Evolutionary conservation across 2,113 vertebrate genomes (phyloP), one percentile per base, ranked within the genome.

Genomic region (Coryphaenoides rupestris): DNA sequence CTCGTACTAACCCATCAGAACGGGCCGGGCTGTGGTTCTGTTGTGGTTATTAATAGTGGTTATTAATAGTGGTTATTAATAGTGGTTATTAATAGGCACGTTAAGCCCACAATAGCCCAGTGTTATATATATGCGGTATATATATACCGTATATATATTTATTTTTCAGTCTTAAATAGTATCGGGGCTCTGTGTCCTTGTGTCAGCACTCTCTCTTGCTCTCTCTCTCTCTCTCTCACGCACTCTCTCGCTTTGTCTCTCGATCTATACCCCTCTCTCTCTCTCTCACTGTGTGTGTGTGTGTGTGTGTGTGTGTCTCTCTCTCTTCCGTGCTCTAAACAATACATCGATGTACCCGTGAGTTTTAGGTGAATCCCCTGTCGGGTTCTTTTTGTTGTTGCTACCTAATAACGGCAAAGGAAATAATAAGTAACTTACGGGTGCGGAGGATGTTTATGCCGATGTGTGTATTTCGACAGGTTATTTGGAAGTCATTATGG

Each of bases 51-150:
- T n/a, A n/a, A n/a, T n/a, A n/a, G n/a, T n/a, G n/a, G n/a, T n/a
- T n/a, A n/a, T n/a, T n/a, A n/a, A n/a, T n/a, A n/a, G n/a, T n/a
- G n/a, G n/a, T n/a, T n/a, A n/a, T n/a, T n/a, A n/a, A n/a, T n/a
- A n/a, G n/a, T 58, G 46, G 71, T 78, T 90, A 91, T 89, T 83
- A 86, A 89, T 90, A 92, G 87, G 76, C 66, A 53, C 59, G 67
- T 66, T 66, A 79, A 73, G 66, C 77, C 65, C 22, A 40, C 47
- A 52, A 59, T 28, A 70, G 60, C 72, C 76, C 86, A 72, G 70
- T 69, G 62, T 65, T 67, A 47, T 68, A 63, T 73, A 62, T 65
- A 47, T 40, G 12, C n/a, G n/a, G n/a, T n/a, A n/a, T n/a, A n/a
- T n/a, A n/a, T n/a, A n/a, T n/a, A n/a, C n/a, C n/a, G n/a, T n/a